These are phyloP conservation scores for Taeniopygia guttata DNA, from an alignment of 2,797 vertebrate species.

Conservation along the genomic window DNA sequence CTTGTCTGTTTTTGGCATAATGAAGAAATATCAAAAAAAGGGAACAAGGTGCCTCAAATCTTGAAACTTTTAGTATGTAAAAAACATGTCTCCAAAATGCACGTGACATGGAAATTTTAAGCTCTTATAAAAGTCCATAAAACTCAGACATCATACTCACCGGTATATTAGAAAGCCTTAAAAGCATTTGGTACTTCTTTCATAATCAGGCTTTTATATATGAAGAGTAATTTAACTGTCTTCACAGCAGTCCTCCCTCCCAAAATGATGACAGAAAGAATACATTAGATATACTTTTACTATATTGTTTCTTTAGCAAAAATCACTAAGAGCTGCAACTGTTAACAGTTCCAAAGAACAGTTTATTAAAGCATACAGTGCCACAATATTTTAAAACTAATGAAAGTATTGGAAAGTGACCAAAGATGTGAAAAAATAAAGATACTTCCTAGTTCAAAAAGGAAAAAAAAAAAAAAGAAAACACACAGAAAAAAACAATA, in stretches of 20 bases:
- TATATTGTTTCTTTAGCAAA: not conserved
- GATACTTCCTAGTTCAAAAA: not conserved
- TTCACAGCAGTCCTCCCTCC: not conserved
- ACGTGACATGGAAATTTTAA: not conserved
- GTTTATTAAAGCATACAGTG: not conserved
- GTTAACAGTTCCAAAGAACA: not conserved
- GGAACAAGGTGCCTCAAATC: not conserved
- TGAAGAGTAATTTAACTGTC: slow-evolving; percentile 57
- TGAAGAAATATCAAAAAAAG: not conserved
- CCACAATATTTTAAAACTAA: not conserved
- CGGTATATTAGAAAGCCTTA: not conserved
- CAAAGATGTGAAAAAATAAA: not conserved
- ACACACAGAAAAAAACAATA: not conserved
- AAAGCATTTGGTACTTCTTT: slow-evolving; percentile 26
- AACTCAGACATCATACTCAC: not conserved
- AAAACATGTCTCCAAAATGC: not conserved
- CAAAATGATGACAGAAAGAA: slow-evolving; percentile 24
- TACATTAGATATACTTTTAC: not conserved
- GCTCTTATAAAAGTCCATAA: not conserved
- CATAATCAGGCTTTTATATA: slow-evolving; percentile 6
- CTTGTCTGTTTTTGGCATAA: not conserved
- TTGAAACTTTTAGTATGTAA: not conserved
- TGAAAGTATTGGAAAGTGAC: not conserved
- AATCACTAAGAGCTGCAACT: not conserved
- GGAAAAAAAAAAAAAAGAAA: not conserved